Base-by-base conservation (phyloP, 2,888 invertebrate species). In the Onchidella celtica region DNA sequence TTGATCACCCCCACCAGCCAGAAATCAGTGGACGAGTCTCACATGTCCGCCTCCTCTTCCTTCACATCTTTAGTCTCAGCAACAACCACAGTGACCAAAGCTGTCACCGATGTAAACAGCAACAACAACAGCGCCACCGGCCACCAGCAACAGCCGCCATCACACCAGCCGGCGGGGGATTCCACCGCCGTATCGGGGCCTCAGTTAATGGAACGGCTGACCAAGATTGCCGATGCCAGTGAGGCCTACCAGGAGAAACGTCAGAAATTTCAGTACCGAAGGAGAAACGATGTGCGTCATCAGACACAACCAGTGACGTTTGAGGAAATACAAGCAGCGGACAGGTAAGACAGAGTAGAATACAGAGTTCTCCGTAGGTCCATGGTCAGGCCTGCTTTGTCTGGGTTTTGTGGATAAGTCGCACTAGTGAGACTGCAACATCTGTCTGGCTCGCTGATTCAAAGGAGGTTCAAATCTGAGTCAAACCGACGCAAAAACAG, bases 221-320 rank as follows among this genome's bases (percentile, higher is more conserved):
- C 86, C 6, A 84, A 85, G 38, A 84, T 91, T 14, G 91, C 90
- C 11, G 88, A 84, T 36, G 83, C 85, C 75, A 86, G 84, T 34
- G 82, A 83, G 61, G 77, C 69, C 6, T 74, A 85, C 24, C 59
- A 83, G 27, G 85, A 85, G 55, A 86, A 87, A 47, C 88, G 89
- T 24, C 85, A 87, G 27, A 83, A 85, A 38, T 87, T 88, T 70
- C 86, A 85, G 70, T 92, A 94, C 72, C 94, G 96, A 83, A 95
- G 95, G 87, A 95, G 95, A 85, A 96, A 96, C 85, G 94, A 90
- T 81, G 89, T 89, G 86, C 77, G 91, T 86, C 72, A 87, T 87
- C 68, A 78, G 57, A 92, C 92, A 3, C 90, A 89, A 78, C 92
- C 92, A 21, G 89, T 92, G 3, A 92, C 92, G 0, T 69, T 86